Percentiles rank a stretch among this genome's conserved stretches.
phyloP scores from a whole-genome alignment of 2,113 vertebrate species.

The Triplophysa siluroides region DNA sequence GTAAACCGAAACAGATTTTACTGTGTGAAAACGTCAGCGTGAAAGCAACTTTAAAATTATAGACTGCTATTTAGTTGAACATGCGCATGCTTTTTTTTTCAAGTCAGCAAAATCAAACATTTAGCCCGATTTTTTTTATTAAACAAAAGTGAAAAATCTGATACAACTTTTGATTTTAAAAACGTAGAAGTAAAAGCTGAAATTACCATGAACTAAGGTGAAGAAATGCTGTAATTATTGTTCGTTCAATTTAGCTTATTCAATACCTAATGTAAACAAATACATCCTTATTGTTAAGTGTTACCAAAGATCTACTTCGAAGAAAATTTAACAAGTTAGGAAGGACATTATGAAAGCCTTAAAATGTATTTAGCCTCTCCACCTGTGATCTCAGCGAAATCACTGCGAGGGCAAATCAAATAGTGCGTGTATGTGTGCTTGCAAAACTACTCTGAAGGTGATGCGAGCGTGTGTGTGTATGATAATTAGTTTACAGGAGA shows the following conservation, averaged over 20 bases:
- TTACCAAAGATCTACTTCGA: no score
- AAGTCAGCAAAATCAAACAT: not conserved
- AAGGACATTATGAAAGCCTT: no score
- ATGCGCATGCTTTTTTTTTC: not conserved
- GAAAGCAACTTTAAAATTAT: constrained; percentile 1
- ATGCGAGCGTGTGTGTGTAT: constrained; percentile 14
- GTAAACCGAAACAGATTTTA: constrained; percentile 6
- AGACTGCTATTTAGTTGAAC: not conserved
- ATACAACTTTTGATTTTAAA: no score
- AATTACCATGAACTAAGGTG: no score
- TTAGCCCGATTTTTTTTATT: no score
- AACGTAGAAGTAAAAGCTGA: no score
- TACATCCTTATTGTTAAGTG: no score
- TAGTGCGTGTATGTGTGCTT: not conserved
- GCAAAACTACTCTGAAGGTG: not conserved
- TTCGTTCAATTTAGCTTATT: no score
- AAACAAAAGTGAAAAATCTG: no score
- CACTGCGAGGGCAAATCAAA: constrained; percentile 11
- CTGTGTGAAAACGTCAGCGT: not conserved
- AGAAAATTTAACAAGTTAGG: no score
- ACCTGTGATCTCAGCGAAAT: not conserved
- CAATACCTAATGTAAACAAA: no score
- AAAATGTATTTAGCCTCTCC: not conserved
- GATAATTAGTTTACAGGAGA: constrained; percentile 46
- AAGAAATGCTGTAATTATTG: no score